Percentiles rank a stretch among this genome's conserved stretches.
Conservation (phyloP, 2,888 invertebrate species). For the Chrysomela aeneicollis region DNA sequence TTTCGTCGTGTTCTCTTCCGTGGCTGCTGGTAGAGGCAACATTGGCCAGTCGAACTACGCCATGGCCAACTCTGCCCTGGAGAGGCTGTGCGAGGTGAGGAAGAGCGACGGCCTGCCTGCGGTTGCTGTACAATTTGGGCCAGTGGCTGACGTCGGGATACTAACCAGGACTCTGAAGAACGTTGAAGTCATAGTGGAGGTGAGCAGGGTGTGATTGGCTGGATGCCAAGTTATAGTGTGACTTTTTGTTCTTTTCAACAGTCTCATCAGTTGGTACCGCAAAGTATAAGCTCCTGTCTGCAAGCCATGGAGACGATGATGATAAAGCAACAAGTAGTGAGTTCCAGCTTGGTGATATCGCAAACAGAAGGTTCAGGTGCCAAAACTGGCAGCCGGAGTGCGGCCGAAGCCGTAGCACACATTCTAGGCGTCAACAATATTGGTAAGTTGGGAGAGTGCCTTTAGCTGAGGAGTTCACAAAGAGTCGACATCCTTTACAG, state of each 20-base stretch:
- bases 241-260: not conserved
- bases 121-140: constrained; percentile 48
- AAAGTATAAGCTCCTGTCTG: constrained; percentile 40
- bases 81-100: constrained; percentile 46
- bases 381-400: constrained; percentile 25
- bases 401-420: constrained; percentile 39
- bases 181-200: constrained; percentile 28
- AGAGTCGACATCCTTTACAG: constrained; percentile 28
- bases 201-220: constrained; percentile 3
- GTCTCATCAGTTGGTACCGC: constrained; percentile 29
- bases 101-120: constrained; percentile 44
- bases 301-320: constrained; percentile 41
- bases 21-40: constrained; percentile 46
- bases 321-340: constrained; percentile 38
- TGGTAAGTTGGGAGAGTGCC: constrained; percentile 21
- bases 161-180: constrained; percentile 37
- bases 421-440: constrained; percentile 46
- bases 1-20: constrained; percentile 48
- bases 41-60: constrained; percentile 48
- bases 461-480: not conserved
- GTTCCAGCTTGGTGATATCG: constrained; percentile 37
- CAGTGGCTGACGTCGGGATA: constrained; percentile 45
- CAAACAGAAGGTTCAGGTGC: constrained; percentile 12
- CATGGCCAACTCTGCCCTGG: constrained; percentile 48
- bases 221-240: no score